Evolutionary conservation across 2,797 vertebrate genomes (phyloP), one percentile per base, ranked within the genome.

Genomic region (Sternotherus odoratus): DNA sequence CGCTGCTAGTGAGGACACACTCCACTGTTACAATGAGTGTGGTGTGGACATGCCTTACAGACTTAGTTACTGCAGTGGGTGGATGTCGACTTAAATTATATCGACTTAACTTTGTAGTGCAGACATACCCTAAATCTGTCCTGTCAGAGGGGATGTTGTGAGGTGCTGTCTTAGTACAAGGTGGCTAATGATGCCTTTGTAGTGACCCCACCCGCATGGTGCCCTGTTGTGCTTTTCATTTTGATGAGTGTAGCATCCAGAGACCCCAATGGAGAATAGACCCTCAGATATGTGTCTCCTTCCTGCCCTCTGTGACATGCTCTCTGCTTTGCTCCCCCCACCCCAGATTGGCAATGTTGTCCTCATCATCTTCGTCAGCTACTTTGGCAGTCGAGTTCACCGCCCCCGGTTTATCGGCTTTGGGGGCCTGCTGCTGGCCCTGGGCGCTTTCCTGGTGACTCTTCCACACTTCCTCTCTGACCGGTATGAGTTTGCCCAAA

Each of bases 361-460:
- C 79, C 98, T 99, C 95, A 99, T 99, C 86, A 98, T 99, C 95
- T 99, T 99, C 0, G 98, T 99, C 95, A 99, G 99, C 98, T 99
- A 99, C 98, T 98, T 99, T 0, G 99, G 99, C 91, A 98, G 98
- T 85, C 98, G 99, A 0, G 98, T 99, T 23, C 99, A 99, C 96
- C 99, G 99, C 12, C 99, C 99, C 0, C 98, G 99, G 9, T 4
- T 99, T 50, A 99, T 99, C 0, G 99, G 99, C 7, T 0, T 98
- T 0, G 99, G 99, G 0, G 99, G 99, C 6, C 97, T 99, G 33
- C 97, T 99, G 93, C 99, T 99, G 98, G 98, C 99, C 0, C 83
- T 98, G 79, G 99, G 99, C 0, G 98, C 99, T 4, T 97, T 99
- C 91, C 96, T 99, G 79, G 98, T 99, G 77, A 98, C 99, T 26